Evolutionary conservation across 2,888 invertebrate genomes (phyloP).

Genomic region (Papilio elwesi): DNA sequence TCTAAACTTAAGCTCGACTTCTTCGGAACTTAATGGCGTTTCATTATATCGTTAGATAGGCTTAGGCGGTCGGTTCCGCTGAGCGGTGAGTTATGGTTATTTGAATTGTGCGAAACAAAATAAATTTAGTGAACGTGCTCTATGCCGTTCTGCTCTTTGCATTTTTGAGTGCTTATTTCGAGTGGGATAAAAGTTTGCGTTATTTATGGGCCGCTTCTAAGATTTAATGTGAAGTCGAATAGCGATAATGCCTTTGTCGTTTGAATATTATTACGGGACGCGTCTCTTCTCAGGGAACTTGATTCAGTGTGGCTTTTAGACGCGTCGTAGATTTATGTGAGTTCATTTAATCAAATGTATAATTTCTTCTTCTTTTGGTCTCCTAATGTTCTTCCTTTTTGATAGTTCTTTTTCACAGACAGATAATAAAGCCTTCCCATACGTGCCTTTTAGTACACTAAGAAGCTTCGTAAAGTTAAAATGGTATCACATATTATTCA

Average conservation of each 20-base stretch:
- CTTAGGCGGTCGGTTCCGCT: constrained; percentile 68
- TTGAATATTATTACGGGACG: constrained; percentile 66
- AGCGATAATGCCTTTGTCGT: constrained; percentile 79
- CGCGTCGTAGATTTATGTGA: constrained; percentile 15
- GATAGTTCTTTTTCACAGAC: not conserved
- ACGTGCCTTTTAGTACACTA: too few relatives aligned
- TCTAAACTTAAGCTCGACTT: constrained; percentile 75
- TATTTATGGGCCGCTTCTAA: constrained; percentile 80
- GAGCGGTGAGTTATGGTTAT: constrained; percentile 82
- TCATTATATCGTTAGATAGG: constrained; percentile 84
- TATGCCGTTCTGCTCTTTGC: constrained; percentile 83
- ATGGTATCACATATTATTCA: too few relatives aligned
- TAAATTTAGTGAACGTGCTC: constrained; percentile 84
- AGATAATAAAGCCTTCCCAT: not conserved
- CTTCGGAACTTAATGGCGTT: constrained; percentile 77
- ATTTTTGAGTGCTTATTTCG: constrained; percentile 85
- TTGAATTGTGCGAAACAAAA: constrained; percentile 84
- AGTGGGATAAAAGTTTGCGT: constrained; percentile 82
- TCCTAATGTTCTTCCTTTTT: not conserved
- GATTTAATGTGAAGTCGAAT: constrained; percentile 84
- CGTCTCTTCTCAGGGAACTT: constrained; percentile 22
- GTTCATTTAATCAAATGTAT: not conserved
- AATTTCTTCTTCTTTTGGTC: not conserved
- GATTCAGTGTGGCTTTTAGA: constrained; percentile 23
- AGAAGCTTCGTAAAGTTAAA: too few relatives aligned